Conservation (phyloP, 2,113 vertebrate genomes). For the Elephantulus edwardii region DNA sequence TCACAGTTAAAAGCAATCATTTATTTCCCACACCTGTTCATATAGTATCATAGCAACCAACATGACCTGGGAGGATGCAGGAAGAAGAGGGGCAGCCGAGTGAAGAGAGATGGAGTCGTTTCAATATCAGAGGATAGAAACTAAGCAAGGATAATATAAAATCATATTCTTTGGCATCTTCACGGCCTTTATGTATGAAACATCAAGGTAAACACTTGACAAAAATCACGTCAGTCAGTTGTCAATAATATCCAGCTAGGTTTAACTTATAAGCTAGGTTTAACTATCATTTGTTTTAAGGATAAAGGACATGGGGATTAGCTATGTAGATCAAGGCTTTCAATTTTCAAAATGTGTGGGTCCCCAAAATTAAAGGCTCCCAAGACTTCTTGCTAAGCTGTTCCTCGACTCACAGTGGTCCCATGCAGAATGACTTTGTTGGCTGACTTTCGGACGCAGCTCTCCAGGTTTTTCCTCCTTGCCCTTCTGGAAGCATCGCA, state of each 20-base stretch:
- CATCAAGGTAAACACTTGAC: background rate
- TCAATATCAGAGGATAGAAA: background rate
- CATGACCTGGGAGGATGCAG: background rate
- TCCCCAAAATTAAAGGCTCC: background rate
- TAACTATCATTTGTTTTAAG: background rate
- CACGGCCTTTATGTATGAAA: background rate
- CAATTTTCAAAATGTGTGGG: background rate
- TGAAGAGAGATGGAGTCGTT: slow-evolving; percentile 3
- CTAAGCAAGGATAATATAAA: background rate
- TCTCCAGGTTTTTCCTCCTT: background rate
- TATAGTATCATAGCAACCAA: slow-evolving; percentile 56
- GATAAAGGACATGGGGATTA: background rate
- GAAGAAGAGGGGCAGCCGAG: background rate
- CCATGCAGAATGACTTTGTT: background rate
- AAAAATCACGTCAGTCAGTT: background rate
- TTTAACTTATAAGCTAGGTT: background rate
- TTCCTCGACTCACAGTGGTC: background rate
- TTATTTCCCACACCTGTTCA: background rate
- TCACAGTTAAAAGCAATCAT: background rate
- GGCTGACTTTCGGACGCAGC: background rate
- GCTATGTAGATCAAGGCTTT: background rate
- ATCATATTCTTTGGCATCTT: background rate
- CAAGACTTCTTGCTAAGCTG: background rate
- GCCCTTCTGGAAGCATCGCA: background rate
- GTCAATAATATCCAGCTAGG: background rate